Evolutionary conservation across 1,140 invertebrate species (phyloP).

Genomic region (Mercenaria mercenaria): DNA sequence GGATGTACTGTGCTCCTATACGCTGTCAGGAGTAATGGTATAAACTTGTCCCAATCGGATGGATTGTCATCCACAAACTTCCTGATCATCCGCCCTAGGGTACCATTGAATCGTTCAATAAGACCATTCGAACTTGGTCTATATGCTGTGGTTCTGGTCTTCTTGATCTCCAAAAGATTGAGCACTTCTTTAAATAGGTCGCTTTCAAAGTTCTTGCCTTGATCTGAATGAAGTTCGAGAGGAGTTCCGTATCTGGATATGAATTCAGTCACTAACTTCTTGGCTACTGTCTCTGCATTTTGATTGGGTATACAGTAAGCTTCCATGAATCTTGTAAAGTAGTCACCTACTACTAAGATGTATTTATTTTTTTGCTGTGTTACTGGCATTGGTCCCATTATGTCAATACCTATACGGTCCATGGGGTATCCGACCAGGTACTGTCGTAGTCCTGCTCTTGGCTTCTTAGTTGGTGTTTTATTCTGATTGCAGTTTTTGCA

Average conservation of each 20-base stretch:
- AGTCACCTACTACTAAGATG: not conserved
- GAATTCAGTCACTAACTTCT: conserved; percentile 36
- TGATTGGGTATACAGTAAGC: conserved; percentile 35
- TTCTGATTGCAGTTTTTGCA: not conserved
- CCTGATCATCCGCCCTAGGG: not conserved
- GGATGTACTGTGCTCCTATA: conserved; percentile 5
- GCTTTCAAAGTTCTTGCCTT: conserved; percentile 40
- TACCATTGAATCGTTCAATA: conserved; percentile 53
- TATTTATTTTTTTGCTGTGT: not conserved
- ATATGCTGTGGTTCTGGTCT: conserved; percentile 48
- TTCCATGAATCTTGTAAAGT: not conserved
- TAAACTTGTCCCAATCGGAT: not conserved
- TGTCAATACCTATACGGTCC: not conserved
- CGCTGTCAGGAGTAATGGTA: not conserved
- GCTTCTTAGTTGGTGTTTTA: not conserved
- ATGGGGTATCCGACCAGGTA: not conserved
- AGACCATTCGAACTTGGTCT: not conserved
- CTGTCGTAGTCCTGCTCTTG: not conserved
- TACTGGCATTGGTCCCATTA: not conserved
- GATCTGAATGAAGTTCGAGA: conserved; percentile 22
- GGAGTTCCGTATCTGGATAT: not conserved
- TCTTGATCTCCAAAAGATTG: not conserved
- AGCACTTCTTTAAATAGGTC: conserved; percentile 33
- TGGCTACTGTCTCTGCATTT: conserved; percentile 28
- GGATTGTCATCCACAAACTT: not conserved